Percentiles rank a stretch among this genome's conserved stretches.
Evolutionary conservation across 1,140 invertebrate genomes (phyloP).

Genomic region (Diabrotica undecimpunctata): DNA sequence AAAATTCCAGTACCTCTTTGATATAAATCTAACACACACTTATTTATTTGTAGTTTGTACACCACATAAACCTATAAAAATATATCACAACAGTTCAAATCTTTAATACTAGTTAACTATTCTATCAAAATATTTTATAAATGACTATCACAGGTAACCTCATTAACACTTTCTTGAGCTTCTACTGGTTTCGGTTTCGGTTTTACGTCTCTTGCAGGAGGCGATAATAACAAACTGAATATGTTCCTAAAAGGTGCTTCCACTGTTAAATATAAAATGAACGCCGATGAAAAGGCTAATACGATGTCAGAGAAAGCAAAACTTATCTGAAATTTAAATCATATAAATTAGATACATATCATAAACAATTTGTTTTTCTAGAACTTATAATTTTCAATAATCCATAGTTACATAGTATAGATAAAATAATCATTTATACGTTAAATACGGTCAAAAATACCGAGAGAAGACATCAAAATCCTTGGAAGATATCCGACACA

Average conservation of each 20-base stretch:
- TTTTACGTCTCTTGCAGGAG: constrained; percentile 17
- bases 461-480: too few relatives aligned
- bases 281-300: constrained; percentile 42
- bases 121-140: constrained; percentile 15
- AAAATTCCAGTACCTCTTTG: too few relatives aligned
- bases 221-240: constrained; percentile 26
- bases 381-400: constrained; percentile 7
- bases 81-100: too few relatives aligned
- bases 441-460: too few relatives aligned
- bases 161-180: constrained; percentile 25
- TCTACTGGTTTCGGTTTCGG: constrained; percentile 16
- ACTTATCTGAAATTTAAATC: constrained; percentile 32
- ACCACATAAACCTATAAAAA: too few relatives aligned
- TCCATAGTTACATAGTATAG: background rate
- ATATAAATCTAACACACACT: too few relatives aligned
- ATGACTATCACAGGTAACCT: constrained; percentile 31
- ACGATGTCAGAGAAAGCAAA: constrained; percentile 44
- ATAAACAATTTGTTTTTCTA: background rate
- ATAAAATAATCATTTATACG: too few relatives aligned
- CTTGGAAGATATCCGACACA: too few relatives aligned
- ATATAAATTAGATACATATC: background rate
- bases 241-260: constrained; percentile 53
- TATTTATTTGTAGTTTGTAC: too few relatives aligned
- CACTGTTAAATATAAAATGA: constrained; percentile 49
- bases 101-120: too few relatives aligned